Evolutionary conservation across 1,140 invertebrate genomes (phyloP).

Genomic region (Penaeus chinensis): DNA sequence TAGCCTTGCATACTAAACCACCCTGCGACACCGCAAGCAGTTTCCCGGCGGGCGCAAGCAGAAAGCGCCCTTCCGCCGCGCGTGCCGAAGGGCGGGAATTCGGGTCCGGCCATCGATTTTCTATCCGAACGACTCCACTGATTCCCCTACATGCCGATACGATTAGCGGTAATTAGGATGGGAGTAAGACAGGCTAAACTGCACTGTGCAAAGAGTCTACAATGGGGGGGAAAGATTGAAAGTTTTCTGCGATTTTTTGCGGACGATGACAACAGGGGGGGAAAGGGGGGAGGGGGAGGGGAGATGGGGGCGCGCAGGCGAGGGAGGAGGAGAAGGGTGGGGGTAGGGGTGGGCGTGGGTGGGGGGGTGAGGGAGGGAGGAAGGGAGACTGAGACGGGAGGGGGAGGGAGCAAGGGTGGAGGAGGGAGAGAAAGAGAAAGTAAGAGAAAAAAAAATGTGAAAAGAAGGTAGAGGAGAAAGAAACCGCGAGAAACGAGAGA

Average conservation of each 20-base stretch:
- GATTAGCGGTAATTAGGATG: conserved; percentile 49
- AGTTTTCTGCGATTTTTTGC: too few relatives aligned
- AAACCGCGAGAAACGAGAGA: too few relatives aligned
- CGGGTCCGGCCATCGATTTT: conserved; percentile 17
- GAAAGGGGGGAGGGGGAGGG: background rate
- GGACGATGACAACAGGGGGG: too few relatives aligned
- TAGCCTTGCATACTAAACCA: conserved; percentile 41
- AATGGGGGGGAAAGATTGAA: too few relatives aligned
- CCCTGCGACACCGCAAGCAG: conserved; percentile 29
- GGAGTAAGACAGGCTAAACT: conserved; percentile 20
- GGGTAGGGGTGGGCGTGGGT: background rate
- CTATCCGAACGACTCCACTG: conserved; percentile 5
- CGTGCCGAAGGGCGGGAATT: too few relatives aligned
- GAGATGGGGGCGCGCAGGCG: too few relatives aligned
- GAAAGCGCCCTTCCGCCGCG: too few relatives aligned
- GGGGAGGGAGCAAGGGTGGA: too few relatives aligned
- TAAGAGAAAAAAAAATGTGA: too few relatives aligned
- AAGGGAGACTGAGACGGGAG: background rate
- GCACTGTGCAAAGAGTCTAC: conserved; percentile 29
- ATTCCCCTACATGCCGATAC: conserved; percentile 38
- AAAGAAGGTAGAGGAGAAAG: too few relatives aligned
- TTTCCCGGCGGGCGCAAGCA: background rate
- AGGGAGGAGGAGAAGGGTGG: background rate
- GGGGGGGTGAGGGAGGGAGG: background rate
- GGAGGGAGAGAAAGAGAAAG: background rate